A percentile compares a stretch with the other conserved stretches of the same genome.
Evolutionary conservation across 2,888 invertebrate genomes (phyloP).

Genomic region (Sphecodes monilicornis): DNA sequence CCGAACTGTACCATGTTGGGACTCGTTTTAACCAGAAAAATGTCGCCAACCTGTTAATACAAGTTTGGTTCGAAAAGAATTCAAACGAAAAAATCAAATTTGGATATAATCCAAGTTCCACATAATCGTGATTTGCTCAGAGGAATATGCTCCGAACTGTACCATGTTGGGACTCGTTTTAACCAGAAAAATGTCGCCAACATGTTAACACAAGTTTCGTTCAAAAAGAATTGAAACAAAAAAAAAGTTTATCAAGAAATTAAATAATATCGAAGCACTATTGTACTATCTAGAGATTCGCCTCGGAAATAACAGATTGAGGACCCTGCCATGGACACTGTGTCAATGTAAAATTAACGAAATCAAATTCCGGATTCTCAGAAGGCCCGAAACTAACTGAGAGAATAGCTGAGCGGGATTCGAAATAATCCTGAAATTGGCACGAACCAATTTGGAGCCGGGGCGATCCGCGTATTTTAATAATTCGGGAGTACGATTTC

Average conservation of each 20-base stretch:
- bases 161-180: not conserved
- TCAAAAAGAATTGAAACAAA: not conserved
- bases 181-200: not conserved
- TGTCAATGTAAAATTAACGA: not conserved
- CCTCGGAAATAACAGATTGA: not conserved
- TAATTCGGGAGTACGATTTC: not conserved
- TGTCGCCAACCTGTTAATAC: not conserved
- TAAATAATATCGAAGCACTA: not conserved
- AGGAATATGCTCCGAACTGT: not conserved
- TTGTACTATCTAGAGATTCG: not conserved
- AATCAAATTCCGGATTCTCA: not conserved
- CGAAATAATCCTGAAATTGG: conserved; percentile 15
- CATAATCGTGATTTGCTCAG: not conserved
- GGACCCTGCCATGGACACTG: not conserved
- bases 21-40: not conserved
- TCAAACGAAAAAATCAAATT: not conserved
- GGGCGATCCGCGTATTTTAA: not conserved
- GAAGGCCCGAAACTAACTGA: not conserved
- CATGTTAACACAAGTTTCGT: not conserved
- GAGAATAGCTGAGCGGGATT: conserved; percentile 17
- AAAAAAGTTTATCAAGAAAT: not conserved
- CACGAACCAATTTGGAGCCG: not conserved
- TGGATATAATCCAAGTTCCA: not conserved
- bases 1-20: not conserved
- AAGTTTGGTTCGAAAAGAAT: not conserved